Percentiles rank a stretch among this genome's conserved stretches.
Evolutionary conservation across 1,140 invertebrate genomes (phyloP).

Genomic region (Mycetomoellerius zeteki): DNA sequence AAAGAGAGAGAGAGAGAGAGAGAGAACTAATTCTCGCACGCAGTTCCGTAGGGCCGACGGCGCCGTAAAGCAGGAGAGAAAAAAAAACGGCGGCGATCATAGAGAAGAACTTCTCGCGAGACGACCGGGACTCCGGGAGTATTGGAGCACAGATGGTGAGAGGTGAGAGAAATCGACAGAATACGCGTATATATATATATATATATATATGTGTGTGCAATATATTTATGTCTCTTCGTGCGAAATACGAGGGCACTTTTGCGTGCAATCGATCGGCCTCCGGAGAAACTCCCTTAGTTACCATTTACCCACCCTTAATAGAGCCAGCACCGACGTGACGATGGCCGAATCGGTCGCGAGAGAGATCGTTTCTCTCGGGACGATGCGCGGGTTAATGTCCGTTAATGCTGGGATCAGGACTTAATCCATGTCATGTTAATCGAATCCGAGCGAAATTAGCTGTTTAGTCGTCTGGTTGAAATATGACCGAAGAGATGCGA

Average conservation of each 20-base stretch:
- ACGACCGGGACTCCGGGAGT: conserved; percentile 23
- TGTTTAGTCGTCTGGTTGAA: conserved; percentile 3
- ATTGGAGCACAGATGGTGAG: conserved; percentile 72
- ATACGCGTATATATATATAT: background rate
- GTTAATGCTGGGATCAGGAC: background rate
- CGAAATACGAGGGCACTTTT: conserved; percentile 37
- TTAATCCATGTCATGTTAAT: conserved; percentile 17
- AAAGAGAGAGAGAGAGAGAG: background rate
- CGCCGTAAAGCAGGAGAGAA: background rate
- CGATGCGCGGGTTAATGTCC: conserved; percentile 37
- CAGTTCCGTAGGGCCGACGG: background rate
- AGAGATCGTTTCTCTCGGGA: conserved; percentile 1
- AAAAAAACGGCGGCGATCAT: conserved; percentile 47
- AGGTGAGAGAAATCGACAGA: conserved; percentile 57
- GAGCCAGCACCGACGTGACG: conserved; percentile 6
- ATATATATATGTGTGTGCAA: background rate
- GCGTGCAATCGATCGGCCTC: conserved; percentile 38
- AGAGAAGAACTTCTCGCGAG: conserved; percentile 38
- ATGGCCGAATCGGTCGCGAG: background rate
- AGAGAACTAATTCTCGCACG: background rate
- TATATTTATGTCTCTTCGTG: conserved; percentile 5
- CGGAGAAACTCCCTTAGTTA: conserved; percentile 31
- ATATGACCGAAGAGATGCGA: background rate
- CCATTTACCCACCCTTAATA: conserved; percentile 41
- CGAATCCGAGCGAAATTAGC: conserved; percentile 27